Base-by-base conservation (phyloP, 2,113 vertebrate species). In the Salvelinus fontinalis region DNA sequence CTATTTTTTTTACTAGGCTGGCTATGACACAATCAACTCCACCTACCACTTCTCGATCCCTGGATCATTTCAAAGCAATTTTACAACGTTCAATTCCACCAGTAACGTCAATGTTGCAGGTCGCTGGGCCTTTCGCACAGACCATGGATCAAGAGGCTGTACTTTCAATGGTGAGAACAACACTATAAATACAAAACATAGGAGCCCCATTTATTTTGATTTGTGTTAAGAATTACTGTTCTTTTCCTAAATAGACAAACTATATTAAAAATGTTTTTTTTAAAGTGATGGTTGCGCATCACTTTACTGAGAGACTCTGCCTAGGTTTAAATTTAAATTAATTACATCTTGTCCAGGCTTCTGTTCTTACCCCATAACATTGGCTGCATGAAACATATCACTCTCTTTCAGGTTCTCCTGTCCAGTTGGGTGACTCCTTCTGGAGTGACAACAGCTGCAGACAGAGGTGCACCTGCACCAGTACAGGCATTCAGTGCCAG, bases 401-500 rank as follows among this genome's bases (percentile, higher is more conserved):
- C 51, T 84, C 73, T 54, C 4, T 75, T 18, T 0, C 60, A 93
- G 94, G 81, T 74, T 1, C 24, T 3, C 5, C 72, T 6, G 60
- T 93, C n/a, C 85, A 84, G 27, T 3, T 48, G 0, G 82, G 85
- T 2, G 67, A 81, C 60, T 85, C 81, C 2, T 92, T 91, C 77
- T 93, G 91, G 92, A 90, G n/a, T 0, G 88, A 91, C 75, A 67
- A 22, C 1, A 77, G 66, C 44, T 92, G 87, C 71, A 44, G 80
- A n/a, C 68, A 84, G 22, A 88, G 18, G 48, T 91, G 92, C 75
- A 86, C 68, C 49, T 88, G 91, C 9, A 85, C 76, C 12, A 24
- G 26, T 3, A 0, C 34, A 0, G 85, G 83, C 16, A 73, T 90
- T 62, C 54, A 27, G 8, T 93, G 92, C 79, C 71, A 5, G 0